phyloP scores from a whole-genome alignment of 2,888 invertebrate species.

The Helicoverpa assulta region DNA sequence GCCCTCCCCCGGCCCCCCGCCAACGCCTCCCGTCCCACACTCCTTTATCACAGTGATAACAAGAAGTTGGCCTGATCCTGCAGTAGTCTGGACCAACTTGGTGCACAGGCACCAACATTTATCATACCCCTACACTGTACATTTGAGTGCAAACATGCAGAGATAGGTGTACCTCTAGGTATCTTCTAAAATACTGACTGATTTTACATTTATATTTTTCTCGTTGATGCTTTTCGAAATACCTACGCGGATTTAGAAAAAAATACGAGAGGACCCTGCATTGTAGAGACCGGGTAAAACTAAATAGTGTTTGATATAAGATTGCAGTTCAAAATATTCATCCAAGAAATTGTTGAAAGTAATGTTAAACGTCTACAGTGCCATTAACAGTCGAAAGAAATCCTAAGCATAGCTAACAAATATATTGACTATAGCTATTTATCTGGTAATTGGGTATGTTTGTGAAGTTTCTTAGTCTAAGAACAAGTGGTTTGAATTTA shows the following conservation, averaged over 20 bases:
- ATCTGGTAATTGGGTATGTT: background rate
- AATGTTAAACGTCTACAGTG: too few species aligned
- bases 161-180: too few species aligned
- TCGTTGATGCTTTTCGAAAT: background rate
- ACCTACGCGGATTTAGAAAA: background rate
- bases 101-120: constrained; percentile 48
- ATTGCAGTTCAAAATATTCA: background rate
- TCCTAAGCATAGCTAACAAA: too few species aligned
- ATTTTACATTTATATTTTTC: too few species aligned
- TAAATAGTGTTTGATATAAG: background rate
- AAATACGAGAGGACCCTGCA: background rate
- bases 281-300: background rate
- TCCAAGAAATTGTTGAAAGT: too few species aligned
- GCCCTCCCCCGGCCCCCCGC: constrained; percentile 61
- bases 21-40: constrained; percentile 68
- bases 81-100: constrained; percentile 41
- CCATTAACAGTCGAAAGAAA: too few species aligned
- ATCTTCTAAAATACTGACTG: too few species aligned
- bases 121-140: constrained; percentile 31
- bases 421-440: background rate
- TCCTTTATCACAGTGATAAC: constrained; percentile 83
- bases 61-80: constrained; percentile 71
- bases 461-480: background rate
- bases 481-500: background rate
- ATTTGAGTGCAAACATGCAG: constrained; percentile 17